Conservation (phyloP, 2,113 vertebrate species). For the Labeo catla region DNA sequence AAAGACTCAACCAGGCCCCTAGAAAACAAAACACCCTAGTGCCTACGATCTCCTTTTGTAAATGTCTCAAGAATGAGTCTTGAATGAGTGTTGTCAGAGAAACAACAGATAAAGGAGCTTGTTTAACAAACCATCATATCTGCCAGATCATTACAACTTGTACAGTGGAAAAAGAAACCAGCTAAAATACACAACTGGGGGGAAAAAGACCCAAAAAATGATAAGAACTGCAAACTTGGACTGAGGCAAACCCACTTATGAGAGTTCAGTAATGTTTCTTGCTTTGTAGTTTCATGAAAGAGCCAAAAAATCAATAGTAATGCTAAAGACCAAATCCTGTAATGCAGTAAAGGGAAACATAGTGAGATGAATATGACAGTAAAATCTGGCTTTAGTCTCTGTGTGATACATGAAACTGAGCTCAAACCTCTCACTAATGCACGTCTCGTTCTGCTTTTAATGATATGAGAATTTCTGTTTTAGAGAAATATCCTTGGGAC, state of each 20-base stretch:
- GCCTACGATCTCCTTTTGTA: neutral
- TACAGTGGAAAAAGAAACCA: neutral
- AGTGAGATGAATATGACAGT: neutral
- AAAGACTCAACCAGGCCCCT: neutral
- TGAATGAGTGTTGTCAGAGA: conserved; percentile 21
- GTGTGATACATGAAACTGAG: conserved; percentile 3
- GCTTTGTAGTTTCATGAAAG: conserved; percentile 31
- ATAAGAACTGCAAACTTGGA: neutral
- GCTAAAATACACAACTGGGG: neutral
- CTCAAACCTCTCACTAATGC: neutral
- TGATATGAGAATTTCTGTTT: conserved; percentile 12
- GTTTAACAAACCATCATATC: conserved; percentile 3
- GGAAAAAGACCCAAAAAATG: neutral
- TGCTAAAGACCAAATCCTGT: conserved; percentile 12
- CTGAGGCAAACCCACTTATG: neutral
- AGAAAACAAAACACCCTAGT: neutral
- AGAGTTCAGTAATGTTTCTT: neutral
- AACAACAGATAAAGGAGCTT: conserved; percentile 2
- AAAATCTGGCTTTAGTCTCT: neutral
- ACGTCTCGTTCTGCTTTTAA: neutral
- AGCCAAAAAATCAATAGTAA: conserved; percentile 9
- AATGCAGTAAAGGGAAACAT: neutral
- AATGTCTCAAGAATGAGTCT: neutral
- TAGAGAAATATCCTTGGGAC: conserved; percentile 27
- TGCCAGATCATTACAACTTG: neutral